Evolutionary conservation across 2,888 invertebrate genomes (phyloP), one percentile per base, ranked within the genome.

Genomic region (Lampropteryx suffumata): DNA sequence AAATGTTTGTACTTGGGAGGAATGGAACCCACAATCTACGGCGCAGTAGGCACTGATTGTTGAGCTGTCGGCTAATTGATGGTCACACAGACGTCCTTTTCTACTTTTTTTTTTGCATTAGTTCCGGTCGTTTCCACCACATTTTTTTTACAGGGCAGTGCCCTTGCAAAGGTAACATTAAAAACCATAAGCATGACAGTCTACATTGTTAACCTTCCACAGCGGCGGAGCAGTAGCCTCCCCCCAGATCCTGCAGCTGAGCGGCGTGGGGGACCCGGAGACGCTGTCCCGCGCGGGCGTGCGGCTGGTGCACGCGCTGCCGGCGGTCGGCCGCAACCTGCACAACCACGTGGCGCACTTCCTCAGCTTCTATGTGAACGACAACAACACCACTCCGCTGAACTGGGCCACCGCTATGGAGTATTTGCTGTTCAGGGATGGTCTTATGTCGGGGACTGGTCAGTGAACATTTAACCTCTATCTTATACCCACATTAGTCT

Each of bases 401-500:
- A 97, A 97, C 82, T 97, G 96, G 96, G 96, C 96, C 11, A 96
- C 96, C 0, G 96, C 96, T 1, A 97, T 97, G 96, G 97, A 97
- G 77, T 97, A 97, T 68, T 82, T 97, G 21, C 91, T 97, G 8
- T 96, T 97, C 83, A 92, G 97, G 47, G 97, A 97, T 76, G 97
- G 96, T 1, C 91, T 97, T 0, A 96, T 97, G 96, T 96, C 96
- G 9, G 97, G 97, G 12, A 97, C 96, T 32, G 97, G 97, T 88
- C 65, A 55, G 64, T 47, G 24, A 7, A 4, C 2, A 17, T 3
- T 17, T 17, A n/a, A n/a, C n/a, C n/a, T n/a, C n/a, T n/a, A n/a
- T n/a, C n/a, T n/a, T n/a, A n/a, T n/a, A n/a, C n/a, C n/a, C n/a
- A n/a, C n/a, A n/a, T n/a, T n/a, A n/a, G n/a, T n/a, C n/a, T n/a